Evolutionary conservation across 2,888 invertebrate genomes (phyloP), one percentile per base, ranked within the genome.

Genomic region (Cheilosia urbana): DNA sequence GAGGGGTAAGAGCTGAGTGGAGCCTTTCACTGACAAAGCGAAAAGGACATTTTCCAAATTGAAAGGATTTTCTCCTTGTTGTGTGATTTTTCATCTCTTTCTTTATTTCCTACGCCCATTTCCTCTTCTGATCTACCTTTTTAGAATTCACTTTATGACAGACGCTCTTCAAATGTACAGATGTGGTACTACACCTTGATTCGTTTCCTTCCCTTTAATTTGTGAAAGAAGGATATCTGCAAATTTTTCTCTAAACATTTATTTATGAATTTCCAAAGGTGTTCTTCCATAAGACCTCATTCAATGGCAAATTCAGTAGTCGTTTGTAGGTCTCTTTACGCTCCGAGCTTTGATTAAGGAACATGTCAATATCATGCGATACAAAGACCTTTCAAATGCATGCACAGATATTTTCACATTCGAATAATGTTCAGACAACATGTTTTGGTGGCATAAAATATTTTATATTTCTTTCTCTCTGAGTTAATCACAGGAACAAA

Each of bases 81-180:
- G 24, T 21, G 49, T 1, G 7, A 19, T 34, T 65, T 57, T 40
- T 9, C 27, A 27, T 37, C 13, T 49, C 30, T 45, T 73, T 63
- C 37, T 37, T 49, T 47, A 42, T 71, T 49, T 76, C n/a, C 63
- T 45, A 45, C 55, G 19, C 45, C 40, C 21, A 71, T 62, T 63
- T 78, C 62, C 55, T 78, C 51, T 57, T 24, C 37, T 58, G 58
- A 81, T 63, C 57, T 63, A 55, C 49, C 63, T 78, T 65, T 75
- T 27, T 21, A 24, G 19, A 30, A 65, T 73, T 40, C 2, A 47
- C 34, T 62, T 53, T 53, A 49, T 42, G 42, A 13, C 19, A 34
- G 51, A 47, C 19, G 17, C 45, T n/a, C 19, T 21, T 27, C 30
- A 55, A 30, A 17, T 9, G 27, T 27, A 62, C 5, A n/a, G 19